phyloP scores from a whole-genome alignment of 1,140 invertebrate species.

The Hylaeus volcanicus region DNA sequence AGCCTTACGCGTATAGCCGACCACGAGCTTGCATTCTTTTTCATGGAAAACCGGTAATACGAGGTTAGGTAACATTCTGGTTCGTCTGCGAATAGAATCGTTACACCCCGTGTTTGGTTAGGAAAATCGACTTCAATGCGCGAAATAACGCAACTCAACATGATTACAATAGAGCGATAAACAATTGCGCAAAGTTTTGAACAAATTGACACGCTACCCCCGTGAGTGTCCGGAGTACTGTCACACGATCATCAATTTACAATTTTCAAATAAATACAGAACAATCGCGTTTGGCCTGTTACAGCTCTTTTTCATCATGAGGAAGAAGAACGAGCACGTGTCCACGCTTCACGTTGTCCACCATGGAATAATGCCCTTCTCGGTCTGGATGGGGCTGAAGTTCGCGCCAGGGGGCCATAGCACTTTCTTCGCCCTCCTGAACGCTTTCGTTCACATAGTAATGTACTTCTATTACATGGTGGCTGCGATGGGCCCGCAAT shows the following conservation, averaged over 20 bases:
- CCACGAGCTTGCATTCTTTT: not conserved
- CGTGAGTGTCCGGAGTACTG: too few species aligned
- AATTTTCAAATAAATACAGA: not conserved
- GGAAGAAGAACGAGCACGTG: conserved; percentile 96
- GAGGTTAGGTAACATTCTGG: not conserved
- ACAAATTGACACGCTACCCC: too few species aligned
- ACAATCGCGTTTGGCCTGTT: conserved; percentile 49
- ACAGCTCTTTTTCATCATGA: conserved; percentile 93
- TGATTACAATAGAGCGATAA: not conserved
- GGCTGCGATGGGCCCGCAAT: conserved; percentile 92
- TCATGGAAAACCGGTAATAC: not conserved
- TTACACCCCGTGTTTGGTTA: not conserved
- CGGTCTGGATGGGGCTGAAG: conserved; percentile 97
- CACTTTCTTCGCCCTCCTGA: conserved; percentile 94
- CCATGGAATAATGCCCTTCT: conserved; percentile 97
- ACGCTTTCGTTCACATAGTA: conserved; percentile 95
- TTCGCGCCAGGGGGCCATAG: conserved; percentile 97
- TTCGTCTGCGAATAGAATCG: not conserved
- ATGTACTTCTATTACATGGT: conserved; percentile 98
- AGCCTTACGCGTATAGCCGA: not conserved
- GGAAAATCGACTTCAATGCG: not conserved
- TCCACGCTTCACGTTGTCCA: conserved; percentile 97
- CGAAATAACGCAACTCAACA: not conserved
- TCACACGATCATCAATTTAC: too few species aligned
- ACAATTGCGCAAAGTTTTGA: too few species aligned